phyloP scores from a whole-genome alignment of 2,888 invertebrate genomes.

The Lithophane socia region DNA sequence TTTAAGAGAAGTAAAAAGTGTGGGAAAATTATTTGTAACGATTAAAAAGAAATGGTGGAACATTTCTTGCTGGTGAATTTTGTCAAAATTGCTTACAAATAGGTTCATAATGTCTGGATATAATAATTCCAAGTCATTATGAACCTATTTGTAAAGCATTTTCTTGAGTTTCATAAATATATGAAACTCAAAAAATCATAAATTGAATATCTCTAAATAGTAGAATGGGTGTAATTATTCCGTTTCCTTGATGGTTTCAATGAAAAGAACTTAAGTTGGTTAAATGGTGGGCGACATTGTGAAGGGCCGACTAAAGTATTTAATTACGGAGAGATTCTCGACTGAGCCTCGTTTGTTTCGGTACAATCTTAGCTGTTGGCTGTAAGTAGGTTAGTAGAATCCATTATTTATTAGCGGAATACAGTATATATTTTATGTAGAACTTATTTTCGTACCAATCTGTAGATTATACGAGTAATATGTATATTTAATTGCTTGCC shows the following conservation, averaged over 20 bases:
- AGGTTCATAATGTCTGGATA: conserved; percentile 1
- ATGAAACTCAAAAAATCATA: conserved; percentile 14
- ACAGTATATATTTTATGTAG: conserved; percentile 18
- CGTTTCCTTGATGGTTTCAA: conserved; percentile 70
- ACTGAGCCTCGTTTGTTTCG: conserved; percentile 72
- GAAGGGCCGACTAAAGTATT: conserved; percentile 80
- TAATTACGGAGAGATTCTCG: conserved; percentile 80
- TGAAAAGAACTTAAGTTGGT: conserved; percentile 69
- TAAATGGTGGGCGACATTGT: conserved; percentile 73
- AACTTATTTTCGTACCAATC: not conserved
- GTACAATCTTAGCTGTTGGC: conserved; percentile 62
- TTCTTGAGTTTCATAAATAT: too few relatives aligned
- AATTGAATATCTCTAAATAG: conserved; percentile 39
- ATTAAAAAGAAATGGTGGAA: conserved; percentile 1
- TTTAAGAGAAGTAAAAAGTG: not conserved
- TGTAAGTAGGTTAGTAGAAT: conserved; percentile 58
- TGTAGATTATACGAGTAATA: not conserved
- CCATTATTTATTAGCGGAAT: conserved; percentile 59
- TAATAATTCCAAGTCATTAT: not conserved
- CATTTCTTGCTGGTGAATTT: conserved; percentile 20
- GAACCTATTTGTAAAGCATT: too few relatives aligned
- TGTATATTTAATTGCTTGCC: not conserved
- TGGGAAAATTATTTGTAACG: not conserved
- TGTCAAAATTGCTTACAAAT: conserved; percentile 1
- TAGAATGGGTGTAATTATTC: conserved; percentile 67